These are phyloP conservation scores for Passer montanus DNA, from an alignment of 2,113 vertebrate genomes.

Conservation along the genomic window DNA sequence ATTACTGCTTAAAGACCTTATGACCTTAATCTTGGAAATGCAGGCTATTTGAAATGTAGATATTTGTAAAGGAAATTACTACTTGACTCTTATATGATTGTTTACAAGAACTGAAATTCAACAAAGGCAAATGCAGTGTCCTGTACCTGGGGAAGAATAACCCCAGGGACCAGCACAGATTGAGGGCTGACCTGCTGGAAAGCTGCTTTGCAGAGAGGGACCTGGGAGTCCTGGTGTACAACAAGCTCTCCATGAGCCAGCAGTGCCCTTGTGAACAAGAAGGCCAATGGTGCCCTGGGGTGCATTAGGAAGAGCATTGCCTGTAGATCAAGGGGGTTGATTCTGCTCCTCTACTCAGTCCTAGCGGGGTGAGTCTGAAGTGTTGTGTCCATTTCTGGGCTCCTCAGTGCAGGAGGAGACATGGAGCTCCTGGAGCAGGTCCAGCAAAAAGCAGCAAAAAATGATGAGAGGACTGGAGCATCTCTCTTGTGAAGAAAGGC, in stretches of 20 bases:
- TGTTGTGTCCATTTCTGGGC: not conserved
- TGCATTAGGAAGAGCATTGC: not conserved
- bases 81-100: not conserved
- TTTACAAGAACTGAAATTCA: not conserved
- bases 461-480: not conserved
- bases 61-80: not conserved
- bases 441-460: not conserved
- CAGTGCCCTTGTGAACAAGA: no score
- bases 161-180: not conserved
- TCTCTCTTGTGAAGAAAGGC: not conserved
- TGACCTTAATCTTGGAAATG: not conserved
- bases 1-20: not conserved
- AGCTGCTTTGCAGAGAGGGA: not conserved
- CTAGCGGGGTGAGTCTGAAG: not conserved
- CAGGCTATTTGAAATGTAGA: not conserved
- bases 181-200: not conserved
- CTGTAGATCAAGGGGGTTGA: not conserved
- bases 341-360: not conserved
- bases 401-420: not conserved
- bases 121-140: not conserved
- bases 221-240: not conserved
- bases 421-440: accelerated
- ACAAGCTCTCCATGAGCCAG: not conserved
- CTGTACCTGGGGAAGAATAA: not conserved
- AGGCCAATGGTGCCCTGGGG: accelerated